A percentile compares a stretch with the other conserved stretches of the same genome.
These are phyloP conservation scores for Aphelenchoides fujianensis DNA, from an alignment of 1,140 invertebrate genomes.

Conservation along the genomic window DNA sequence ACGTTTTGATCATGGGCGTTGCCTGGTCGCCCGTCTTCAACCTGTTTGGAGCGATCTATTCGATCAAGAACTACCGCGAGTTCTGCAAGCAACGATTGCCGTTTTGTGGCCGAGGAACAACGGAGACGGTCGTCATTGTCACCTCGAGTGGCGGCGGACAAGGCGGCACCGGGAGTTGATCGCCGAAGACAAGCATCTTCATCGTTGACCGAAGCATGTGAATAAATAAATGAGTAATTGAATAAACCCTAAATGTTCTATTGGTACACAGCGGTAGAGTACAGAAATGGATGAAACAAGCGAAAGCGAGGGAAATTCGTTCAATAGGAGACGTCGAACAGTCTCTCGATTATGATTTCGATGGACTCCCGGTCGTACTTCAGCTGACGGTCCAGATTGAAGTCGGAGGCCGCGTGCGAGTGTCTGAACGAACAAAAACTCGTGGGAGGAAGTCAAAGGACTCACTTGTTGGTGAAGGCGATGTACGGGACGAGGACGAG, in stretches of 20 bases:
- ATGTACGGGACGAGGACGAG: slow-evolving; percentile 43
- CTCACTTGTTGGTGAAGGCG: slow-evolving; percentile 46
- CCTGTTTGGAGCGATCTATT: too few relatives aligned
- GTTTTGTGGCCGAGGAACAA: too few relatives aligned
- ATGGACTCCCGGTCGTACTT: slow-evolving; percentile 50
- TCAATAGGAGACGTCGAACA: slow-evolving; percentile 50
- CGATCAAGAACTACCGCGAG: too few relatives aligned
- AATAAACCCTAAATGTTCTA: background rate
- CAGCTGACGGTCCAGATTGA: slow-evolving; percentile 40
- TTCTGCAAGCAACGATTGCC: too few relatives aligned
- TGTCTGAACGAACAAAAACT: slow-evolving; percentile 17
- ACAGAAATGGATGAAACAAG: too few relatives aligned
- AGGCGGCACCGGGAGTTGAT: background rate
- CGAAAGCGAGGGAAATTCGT: too few relatives aligned
- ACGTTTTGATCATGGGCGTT: too few relatives aligned
- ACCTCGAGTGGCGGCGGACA: background rate
- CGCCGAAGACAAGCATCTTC: background rate
- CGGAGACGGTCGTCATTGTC: background rate
- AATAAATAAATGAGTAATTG: background rate
- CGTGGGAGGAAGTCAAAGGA: too few relatives aligned
- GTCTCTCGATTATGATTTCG: slow-evolving; percentile 47
- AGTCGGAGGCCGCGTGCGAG: slow-evolving; percentile 22
- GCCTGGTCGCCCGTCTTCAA: too few relatives aligned
- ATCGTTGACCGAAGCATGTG: background rate
- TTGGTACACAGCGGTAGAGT: too few relatives aligned